phyloP scores from a whole-genome alignment of 1,140 invertebrate species.

The Drosophila lowei region DNA sequence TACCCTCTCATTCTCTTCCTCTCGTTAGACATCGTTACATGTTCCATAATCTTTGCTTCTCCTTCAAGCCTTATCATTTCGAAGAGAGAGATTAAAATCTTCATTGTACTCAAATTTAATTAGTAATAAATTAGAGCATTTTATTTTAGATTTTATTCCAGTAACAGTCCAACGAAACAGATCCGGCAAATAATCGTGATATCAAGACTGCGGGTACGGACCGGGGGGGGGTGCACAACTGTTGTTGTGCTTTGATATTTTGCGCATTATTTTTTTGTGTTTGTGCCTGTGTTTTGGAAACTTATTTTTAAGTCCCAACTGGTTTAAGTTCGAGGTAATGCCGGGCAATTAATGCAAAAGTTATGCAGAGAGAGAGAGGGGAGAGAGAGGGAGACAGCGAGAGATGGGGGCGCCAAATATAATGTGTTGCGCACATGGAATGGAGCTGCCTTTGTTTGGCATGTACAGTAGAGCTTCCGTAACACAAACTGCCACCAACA shows the following conservation, averaged over 20 bases:
- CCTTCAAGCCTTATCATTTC: not conserved
- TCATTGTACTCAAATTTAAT: slow-evolving; percentile 19
- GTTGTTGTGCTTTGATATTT: slow-evolving; percentile 42
- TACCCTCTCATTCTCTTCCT: too few species aligned
- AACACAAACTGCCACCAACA: not conserved
- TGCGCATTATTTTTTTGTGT: slow-evolving; percentile 53
- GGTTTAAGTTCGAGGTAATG: slow-evolving; percentile 48
- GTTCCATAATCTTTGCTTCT: too few species aligned
- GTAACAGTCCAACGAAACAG: slow-evolving; percentile 22
- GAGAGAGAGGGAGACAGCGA: not conserved
- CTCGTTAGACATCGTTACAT: too few species aligned
- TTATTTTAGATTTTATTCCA: slow-evolving; percentile 15
- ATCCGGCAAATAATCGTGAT: slow-evolving; percentile 31
- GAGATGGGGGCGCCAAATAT: slow-evolving; percentile 1
- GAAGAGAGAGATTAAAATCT: slow-evolving; percentile 3
- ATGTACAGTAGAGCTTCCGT: not conserved
- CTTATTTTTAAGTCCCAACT: slow-evolving; percentile 57
- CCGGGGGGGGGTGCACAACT: slow-evolving; percentile 1
- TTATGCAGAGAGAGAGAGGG: slow-evolving; percentile 21
- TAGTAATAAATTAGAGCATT: slow-evolving; percentile 39
- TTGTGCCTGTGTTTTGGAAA: slow-evolving; percentile 25
- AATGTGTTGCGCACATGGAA: not conserved
- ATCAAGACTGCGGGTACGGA: not conserved
- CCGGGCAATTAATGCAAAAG: slow-evolving; percentile 50
- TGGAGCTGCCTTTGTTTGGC: slow-evolving; percentile 9